Conservation (phyloP, 2,888 invertebrate species). For the Crematogaster levior region DNA sequence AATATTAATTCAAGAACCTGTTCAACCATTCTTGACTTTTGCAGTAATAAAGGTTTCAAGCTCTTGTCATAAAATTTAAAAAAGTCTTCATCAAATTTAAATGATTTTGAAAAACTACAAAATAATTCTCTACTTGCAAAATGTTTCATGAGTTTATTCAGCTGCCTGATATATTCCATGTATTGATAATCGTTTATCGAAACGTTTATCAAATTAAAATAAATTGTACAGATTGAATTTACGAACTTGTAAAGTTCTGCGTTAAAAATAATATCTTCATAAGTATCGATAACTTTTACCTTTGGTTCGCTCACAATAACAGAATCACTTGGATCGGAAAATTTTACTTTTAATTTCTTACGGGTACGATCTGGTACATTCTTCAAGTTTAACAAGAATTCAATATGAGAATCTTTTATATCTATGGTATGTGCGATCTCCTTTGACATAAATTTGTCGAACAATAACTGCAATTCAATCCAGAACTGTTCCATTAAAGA, state of each 20-base stretch:
- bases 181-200: slow-evolving; percentile 82
- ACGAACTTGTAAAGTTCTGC: slow-evolving; percentile 86
- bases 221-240: slow-evolving; percentile 86
- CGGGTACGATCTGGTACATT: slow-evolving; percentile 84
- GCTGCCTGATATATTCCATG: slow-evolving; percentile 86
- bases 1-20: slow-evolving; percentile 89
- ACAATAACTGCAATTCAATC: slow-evolving; percentile 81
- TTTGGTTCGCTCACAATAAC: slow-evolving; percentile 57
- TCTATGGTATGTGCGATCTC: slow-evolving; percentile 56
- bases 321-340: slow-evolving; percentile 82
- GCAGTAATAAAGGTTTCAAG: slow-evolving; percentile 86
- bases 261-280: slow-evolving; percentile 83
- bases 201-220: slow-evolving; percentile 86
- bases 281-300: slow-evolving; percentile 53
- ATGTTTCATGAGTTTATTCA: slow-evolving; percentile 87
- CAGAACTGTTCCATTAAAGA: slow-evolving; percentile 85
- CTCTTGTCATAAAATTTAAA: slow-evolving; percentile 84
- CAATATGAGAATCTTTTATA: slow-evolving; percentile 83
- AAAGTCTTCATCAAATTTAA: slow-evolving; percentile 78
- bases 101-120: slow-evolving; percentile 83
- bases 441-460: slow-evolving; percentile 73
- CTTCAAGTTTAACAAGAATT: slow-evolving; percentile 86
- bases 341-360: slow-evolving; percentile 87
- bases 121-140: slow-evolving; percentile 88
- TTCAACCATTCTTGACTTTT: slow-evolving; percentile 86